Percentiles rank a stretch among this genome's conserved stretches.
Conservation (phyloP, 2,113 vertebrate genomes). For the Aphelocoma coerulescens region DNA sequence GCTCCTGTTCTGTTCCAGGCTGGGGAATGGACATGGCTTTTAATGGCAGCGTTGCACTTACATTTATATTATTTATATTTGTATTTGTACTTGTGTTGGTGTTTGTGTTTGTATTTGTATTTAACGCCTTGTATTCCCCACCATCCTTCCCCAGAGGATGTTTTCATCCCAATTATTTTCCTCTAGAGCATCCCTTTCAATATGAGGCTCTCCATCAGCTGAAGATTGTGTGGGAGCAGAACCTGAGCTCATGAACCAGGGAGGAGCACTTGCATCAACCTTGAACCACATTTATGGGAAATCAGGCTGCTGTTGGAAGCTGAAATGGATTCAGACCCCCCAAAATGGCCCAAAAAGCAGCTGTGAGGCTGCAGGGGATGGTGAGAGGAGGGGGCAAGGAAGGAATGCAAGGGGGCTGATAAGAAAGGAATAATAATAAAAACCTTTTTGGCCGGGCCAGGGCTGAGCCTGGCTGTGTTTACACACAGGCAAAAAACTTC, state of each 20-base stretch:
- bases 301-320: neutral
- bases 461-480: conserved; percentile 15
- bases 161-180: neutral
- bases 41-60: neutral
- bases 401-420: conserved; percentile 46
- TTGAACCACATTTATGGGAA: accelerated
- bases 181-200: neutral
- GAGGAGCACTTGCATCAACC: neutral
- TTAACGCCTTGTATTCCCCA: too few relatives aligned
- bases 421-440: conserved; percentile 46
- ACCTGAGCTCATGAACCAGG: accelerated
- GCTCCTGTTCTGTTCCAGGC: neutral
- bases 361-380: neutral
- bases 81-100: neutral
- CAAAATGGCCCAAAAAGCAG: neutral
- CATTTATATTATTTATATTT: neutral
- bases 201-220: neutral
- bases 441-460: neutral
- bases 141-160: neutral
- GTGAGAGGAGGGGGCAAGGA: neutral
- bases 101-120: neutral
- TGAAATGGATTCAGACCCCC: neutral
- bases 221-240: accelerated
- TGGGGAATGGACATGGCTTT: neutral
- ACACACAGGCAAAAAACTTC: conserved; percentile 46